phyloP scores from a whole-genome alignment of 2,797 vertebrate species.

The Cyprinodon diabolis region DNA sequence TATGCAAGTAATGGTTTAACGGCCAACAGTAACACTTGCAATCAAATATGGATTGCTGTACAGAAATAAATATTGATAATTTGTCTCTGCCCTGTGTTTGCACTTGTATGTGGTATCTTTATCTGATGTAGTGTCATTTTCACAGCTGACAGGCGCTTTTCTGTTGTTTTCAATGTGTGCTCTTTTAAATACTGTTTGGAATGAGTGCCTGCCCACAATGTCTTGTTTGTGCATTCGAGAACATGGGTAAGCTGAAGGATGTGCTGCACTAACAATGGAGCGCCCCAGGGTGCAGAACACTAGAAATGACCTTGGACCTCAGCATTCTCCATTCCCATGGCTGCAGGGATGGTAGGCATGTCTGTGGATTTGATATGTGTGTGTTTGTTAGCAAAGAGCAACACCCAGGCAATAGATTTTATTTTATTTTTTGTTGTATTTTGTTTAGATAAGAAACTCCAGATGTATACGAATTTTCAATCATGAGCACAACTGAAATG shows the following conservation, averaged over 20 bases:
- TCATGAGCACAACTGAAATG: too few species aligned
- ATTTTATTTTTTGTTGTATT: neutral
- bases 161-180: slow-evolving; percentile 40
- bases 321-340: slow-evolving; percentile 83
- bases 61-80: slow-evolving; percentile 38
- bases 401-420: slow-evolving; percentile 50
- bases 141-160: slow-evolving; percentile 82
- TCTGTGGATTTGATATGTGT: slow-evolving; percentile 51
- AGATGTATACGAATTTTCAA: neutral
- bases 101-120: slow-evolving; percentile 43
- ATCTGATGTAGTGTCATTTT: slow-evolving; percentile 76
- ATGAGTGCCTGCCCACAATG: slow-evolving; percentile 40
- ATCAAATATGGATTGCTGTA: neutral
- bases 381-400: slow-evolving; percentile 45
- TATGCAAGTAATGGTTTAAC: slow-evolving; percentile 22
- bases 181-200: slow-evolving; percentile 35
- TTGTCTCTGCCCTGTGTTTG: slow-evolving; percentile 30
- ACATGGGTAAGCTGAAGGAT: slow-evolving; percentile 65
- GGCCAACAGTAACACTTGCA: slow-evolving; percentile 20
- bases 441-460: neutral
- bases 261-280: slow-evolving; percentile 80
- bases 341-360: slow-evolving; percentile 74
- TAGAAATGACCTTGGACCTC: slow-evolving; percentile 88
- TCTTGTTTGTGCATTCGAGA: slow-evolving; percentile 46
- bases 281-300: slow-evolving; percentile 84